Base-by-base conservation (phyloP, 1,140 invertebrate genomes). In the Bombus superbus region DNA sequence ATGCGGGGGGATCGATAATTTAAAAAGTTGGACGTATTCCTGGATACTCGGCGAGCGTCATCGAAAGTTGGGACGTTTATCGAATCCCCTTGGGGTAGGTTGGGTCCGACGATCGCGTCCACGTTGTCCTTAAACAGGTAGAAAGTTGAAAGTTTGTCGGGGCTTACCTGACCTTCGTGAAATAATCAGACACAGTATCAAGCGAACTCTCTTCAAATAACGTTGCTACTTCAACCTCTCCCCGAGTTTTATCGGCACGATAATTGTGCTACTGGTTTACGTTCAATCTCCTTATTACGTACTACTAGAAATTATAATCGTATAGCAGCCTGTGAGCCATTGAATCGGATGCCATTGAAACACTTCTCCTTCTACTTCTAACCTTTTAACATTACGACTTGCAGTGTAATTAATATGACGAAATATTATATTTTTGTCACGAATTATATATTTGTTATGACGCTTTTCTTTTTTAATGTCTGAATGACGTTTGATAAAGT, bases 11-110 rank as follows among this genome's bases (percentile, higher is more conserved):
- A 59, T 73, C 68, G 47, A 81, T 73, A 73, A 81, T 81, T 73
- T 59, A 72, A 42, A 81, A 81, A 72, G 44, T 59, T 73, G 13
- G 28, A 40, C 64, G 59, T 32, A 22, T 66, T 35, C n/a, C 25
- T 25, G 44, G 18, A 18, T 18, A 15, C 38, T 28, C 38, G 72
- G 22, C 40, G 81, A 83, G 44, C 74, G n/a, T 75, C 72, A 47
- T 83, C 72, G 44, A 53, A 76, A 76, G 71, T 75, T 86, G 81
- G 80, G 64, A 79, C 77, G 85, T 86, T 89, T 88, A 83, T 76
- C 82, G 86, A 88, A 91, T 83, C 76, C 80, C 80, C 68, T 83
- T 85, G 84, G 75, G 81, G 42, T 47, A 64, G 59, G 71, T 75
- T 66, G 15, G 35, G 40, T 47, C 57, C 42, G n/a, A 28, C 38